Percentiles rank a stretch among this genome's conserved stretches.
Evolutionary conservation across 2,888 invertebrate genomes (phyloP).

Genomic region (Plusia festucae): DNA sequence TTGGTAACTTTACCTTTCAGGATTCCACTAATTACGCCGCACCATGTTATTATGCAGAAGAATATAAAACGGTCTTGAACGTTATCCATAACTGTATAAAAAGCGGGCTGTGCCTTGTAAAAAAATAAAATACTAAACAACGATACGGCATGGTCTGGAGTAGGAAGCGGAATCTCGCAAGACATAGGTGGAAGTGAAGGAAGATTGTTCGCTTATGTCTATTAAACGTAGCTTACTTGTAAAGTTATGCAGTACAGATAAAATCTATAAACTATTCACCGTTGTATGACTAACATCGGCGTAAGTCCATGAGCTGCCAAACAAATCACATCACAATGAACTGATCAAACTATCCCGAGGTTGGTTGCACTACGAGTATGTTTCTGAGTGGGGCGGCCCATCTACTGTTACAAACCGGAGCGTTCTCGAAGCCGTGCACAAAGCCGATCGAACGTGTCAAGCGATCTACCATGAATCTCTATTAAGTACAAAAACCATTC

Average conservation of each 20-base stretch:
- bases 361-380: slow-evolving; percentile 26
- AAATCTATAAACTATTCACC: slow-evolving; percentile 62
- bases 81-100: slow-evolving; percentile 25
- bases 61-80: slow-evolving; percentile 24
- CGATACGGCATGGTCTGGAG: slow-evolving; percentile 37
- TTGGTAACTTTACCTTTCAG: slow-evolving; percentile 69
- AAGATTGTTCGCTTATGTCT: slow-evolving; percentile 74
- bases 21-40: slow-evolving; percentile 45
- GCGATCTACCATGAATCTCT: slow-evolving; percentile 59
- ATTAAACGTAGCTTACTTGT: slow-evolving; percentile 78
- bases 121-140: slow-evolving; percentile 23
- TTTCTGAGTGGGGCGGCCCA: slow-evolving; percentile 41
- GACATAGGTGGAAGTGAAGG: slow-evolving; percentile 57
- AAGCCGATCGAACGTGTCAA: slow-evolving; percentile 63
- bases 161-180: slow-evolving; percentile 51
- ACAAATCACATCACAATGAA: slow-evolving; percentile 47
- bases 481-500: slow-evolving; percentile 62
- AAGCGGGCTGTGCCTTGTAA: slow-evolving; percentile 41
- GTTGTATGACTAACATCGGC: slow-evolving; percentile 38
- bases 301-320: slow-evolving; percentile 54
- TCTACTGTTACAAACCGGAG: slow-evolving; percentile 42
- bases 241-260: slow-evolving; percentile 65
- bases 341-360: slow-evolving; percentile 32
- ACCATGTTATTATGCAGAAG: slow-evolving; percentile 37
- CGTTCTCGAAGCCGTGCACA: slow-evolving; percentile 59